These are phyloP conservation scores for Dendroctonus valens DNA, from an alignment of 1,140 invertebrate species.

Conservation along the genomic window DNA sequence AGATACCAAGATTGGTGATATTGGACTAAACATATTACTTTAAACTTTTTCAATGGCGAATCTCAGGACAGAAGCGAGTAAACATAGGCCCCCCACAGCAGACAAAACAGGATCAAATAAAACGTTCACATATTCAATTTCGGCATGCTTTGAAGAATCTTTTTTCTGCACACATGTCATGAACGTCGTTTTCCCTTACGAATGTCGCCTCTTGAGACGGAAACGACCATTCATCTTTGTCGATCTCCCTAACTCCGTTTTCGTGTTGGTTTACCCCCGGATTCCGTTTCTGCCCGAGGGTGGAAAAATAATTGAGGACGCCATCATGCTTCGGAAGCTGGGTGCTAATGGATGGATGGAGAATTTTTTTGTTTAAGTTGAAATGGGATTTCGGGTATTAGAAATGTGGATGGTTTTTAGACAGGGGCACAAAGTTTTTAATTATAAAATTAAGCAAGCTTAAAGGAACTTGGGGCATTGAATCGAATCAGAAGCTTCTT, in stretches of 20 bases:
- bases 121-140: constrained; percentile 25
- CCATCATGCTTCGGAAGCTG: constrained; percentile 15
- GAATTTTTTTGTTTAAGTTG: constrained; percentile 4
- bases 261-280: constrained; percentile 30
- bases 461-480: no score
- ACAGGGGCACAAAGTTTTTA: no score
- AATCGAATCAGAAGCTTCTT: no score
- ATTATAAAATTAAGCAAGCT: no score
- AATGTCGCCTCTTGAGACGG: constrained; percentile 28
- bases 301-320: constrained; percentile 28
- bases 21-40: no score
- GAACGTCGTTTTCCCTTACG: constrained; percentile 33
- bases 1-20: no score
- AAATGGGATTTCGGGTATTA: not conserved
- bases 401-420: no score
- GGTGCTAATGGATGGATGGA: constrained; percentile 3
- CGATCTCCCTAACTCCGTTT: constrained; percentile 26
- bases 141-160: constrained; percentile 31
- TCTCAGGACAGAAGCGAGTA: no score
- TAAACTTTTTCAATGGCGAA: no score
- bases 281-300: constrained; percentile 19
- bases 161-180: constrained; percentile 34
- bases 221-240: constrained; percentile 37
- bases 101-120: constrained; percentile 32
- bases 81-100: not conserved